These are phyloP conservation scores for Sylvilagus floridanus DNA, from an alignment of 2,797 vertebrate species.

Conservation along the genomic window DNA sequence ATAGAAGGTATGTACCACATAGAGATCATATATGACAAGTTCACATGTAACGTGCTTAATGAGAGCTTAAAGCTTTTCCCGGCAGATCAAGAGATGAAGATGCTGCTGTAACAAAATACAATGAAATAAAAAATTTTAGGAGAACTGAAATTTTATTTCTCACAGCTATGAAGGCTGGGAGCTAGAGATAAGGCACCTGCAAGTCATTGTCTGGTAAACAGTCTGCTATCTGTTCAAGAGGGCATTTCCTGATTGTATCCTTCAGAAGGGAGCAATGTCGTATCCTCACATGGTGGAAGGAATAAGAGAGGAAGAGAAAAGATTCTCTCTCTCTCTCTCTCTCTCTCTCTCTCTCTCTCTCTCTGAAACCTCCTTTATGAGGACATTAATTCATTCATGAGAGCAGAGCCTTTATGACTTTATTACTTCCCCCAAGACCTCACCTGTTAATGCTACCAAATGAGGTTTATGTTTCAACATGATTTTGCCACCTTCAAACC, in stretches of 20 bases:
- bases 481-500: too few relatives aligned
- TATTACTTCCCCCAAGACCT: neutral
- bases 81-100: too few relatives aligned
- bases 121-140: neutral
- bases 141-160: too few relatives aligned
- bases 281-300: too few relatives aligned
- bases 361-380: neutral
- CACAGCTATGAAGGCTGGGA: too few relatives aligned
- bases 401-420: too few relatives aligned
- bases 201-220: too few relatives aligned
- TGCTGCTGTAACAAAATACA: neutral
- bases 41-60: too few relatives aligned
- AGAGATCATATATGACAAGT: too few relatives aligned
- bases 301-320: neutral
- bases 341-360: neutral
- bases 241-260: neutral
- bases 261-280: neutral
- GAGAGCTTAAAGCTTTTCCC: too few relatives aligned
- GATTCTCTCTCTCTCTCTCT: too few relatives aligned
- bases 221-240: neutral
- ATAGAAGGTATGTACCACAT: too few relatives aligned
- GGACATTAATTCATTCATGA: neutral
- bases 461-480: neutral
- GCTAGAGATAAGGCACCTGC: neutral
- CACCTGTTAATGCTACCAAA: neutral